These are phyloP conservation scores for Ferdinandea cuprea DNA, from an alignment of 2,888 invertebrate species.

Conservation along the genomic window DNA sequence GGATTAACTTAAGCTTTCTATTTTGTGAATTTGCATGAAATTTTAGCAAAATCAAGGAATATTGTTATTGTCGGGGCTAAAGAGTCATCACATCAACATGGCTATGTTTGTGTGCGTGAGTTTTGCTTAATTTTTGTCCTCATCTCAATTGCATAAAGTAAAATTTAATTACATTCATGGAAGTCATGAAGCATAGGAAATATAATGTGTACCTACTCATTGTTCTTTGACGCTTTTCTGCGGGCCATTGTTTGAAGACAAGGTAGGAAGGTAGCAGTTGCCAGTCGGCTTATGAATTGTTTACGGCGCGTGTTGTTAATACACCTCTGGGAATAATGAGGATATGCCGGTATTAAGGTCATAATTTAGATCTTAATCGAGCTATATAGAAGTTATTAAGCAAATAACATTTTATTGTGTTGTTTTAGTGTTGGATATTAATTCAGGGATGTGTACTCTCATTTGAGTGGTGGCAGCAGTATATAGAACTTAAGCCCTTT, in stretches of 20 bases:
- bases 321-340: slow-evolving; percentile 56
- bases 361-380: slow-evolving; percentile 70
- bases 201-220: not conserved
- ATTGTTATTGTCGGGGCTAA: slow-evolving; percentile 27
- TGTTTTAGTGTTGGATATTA: slow-evolving; percentile 47
- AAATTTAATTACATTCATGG: slow-evolving; percentile 56
- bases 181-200: slow-evolving; percentile 10
- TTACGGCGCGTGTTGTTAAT: slow-evolving; percentile 52
- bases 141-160: slow-evolving; percentile 50
- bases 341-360: slow-evolving; percentile 61
- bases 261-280: not conserved
- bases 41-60: slow-evolving; percentile 27
- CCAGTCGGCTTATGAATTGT: slow-evolving; percentile 37
- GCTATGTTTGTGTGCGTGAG: too few relatives aligned
- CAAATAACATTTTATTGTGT: slow-evolving; percentile 66
- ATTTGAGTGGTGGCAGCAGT: not conserved
- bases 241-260: slow-evolving; percentile 16
- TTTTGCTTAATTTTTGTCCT: slow-evolving; percentile 45
- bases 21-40: slow-evolving; percentile 51
- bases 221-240: not conserved
- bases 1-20: slow-evolving; percentile 25
- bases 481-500: too few relatives aligned
- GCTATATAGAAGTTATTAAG: slow-evolving; percentile 57
- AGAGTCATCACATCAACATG: too few relatives aligned
- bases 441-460: slow-evolving; percentile 33